Base-by-base conservation (phyloP, 92 coral and sea anemone genomes). In the Pocillopora grandis region DNA sequence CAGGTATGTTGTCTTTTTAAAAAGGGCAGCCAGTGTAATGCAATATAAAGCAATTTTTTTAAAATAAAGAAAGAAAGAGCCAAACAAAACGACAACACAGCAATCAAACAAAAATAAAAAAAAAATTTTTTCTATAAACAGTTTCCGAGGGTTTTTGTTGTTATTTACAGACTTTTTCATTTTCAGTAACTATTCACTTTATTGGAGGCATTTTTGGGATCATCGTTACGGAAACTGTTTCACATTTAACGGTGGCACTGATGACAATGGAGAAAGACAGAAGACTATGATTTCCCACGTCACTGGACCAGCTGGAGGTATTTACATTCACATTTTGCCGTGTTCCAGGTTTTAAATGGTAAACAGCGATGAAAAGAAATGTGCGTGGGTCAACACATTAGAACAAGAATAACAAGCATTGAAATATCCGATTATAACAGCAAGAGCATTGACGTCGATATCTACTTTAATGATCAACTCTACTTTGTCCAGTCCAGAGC, bases 221-320 rank as follows among this genome's bases (percentile, higher is more conserved):
- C 90, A 90, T 90, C 78, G 91, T 60, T 91, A 90, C 72, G 97
- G 97, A 4, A 93, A 93, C 71, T 93, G 97, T 27, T 90, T 60
- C 60, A 80, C 86, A 23, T 93, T 93, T 78, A 93, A 93, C 74
- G 78, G 86, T 35, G 96, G 96, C 1, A 10, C 20, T 14, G 62
- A 62, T 49, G 68, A 66, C 18, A 71, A 76, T 19, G 90, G 90
- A 18, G 48, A 58, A 60, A 35, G 13, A 1, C 77, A 77, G 18
- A 20, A 57, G 14, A 68, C 57, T 16, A 80, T 88, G 15, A 48
- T 19, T 0, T 83, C 91, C 0, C 81, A 72, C 80, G 35, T 56
- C 57, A 86, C 91, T 13, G 91, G 88, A 63, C 88, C 91, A 64
- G 65, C 65, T 20, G 76, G 82, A 62, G 91, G 91, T 88, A 81